Percentiles rank a stretch among this genome's conserved stretches.
phyloP scores from a whole-genome alignment of 2,888 invertebrate species.

The Meghimatium bilineatum region DNA sequence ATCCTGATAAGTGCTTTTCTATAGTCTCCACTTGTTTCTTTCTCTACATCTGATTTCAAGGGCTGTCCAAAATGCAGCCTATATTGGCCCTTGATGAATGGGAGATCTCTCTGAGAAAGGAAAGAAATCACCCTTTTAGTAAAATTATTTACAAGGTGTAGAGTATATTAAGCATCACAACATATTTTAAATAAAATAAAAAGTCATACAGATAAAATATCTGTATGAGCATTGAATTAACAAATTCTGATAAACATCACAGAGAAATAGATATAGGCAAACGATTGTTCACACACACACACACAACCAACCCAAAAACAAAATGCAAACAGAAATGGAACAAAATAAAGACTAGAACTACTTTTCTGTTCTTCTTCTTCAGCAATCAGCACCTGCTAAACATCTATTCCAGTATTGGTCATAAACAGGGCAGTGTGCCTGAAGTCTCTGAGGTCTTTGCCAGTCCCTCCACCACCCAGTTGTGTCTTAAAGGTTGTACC shows the following conservation, averaged over 20 bases:
- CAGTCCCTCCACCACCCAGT: no score
- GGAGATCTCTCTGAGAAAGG: conserved; percentile 75
- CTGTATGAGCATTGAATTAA: not conserved
- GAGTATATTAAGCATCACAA: conserved; percentile 7
- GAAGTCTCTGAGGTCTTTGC: no score
- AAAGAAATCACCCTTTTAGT: conserved; percentile 20
- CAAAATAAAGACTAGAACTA: not conserved
- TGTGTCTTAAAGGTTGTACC: no score
- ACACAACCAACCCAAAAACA: not conserved
- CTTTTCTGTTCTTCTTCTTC: no score
- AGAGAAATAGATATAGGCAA: not conserved
- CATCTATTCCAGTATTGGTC: no score
- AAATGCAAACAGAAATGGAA: not conserved
- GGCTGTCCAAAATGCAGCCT: conserved; percentile 72
- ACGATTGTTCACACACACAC: no score
- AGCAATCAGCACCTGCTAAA: no score
- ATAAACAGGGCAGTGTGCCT: no score
- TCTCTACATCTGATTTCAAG: conserved; percentile 72
- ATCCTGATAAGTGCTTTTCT: conserved; percentile 71
- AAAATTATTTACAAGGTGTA: conserved; percentile 63
- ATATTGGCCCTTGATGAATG: conserved; percentile 75
- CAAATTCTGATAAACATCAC: not conserved
- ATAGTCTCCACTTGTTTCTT: conserved; percentile 76
- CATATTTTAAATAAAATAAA: not conserved
- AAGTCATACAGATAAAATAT: no score